Evolutionary conservation across 1,140 invertebrate species (phyloP), one percentile per base, ranked within the genome.

Genomic region (Pollicipes pollicipes): DNA sequence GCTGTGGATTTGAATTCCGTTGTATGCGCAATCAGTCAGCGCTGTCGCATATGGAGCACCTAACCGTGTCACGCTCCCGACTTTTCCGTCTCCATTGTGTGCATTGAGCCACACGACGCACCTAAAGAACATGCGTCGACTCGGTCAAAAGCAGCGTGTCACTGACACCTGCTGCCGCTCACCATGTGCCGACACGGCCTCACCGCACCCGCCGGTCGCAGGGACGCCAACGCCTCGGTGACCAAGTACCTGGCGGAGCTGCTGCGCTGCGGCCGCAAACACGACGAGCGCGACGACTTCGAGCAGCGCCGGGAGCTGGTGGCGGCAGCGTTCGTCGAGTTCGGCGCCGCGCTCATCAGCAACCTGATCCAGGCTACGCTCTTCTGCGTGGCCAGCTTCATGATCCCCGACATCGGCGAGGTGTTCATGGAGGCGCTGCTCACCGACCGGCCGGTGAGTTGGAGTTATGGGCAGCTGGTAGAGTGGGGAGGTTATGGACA

Each of bases 191-290:
- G n/a, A 2, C 29, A 29, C 10, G 16, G 32, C 67, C 26, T 72
- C 4, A 37, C 27, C 26, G n/a, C n/a, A 17, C n/a, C n/a, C n/a
- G n/a, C n/a, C n/a, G n/a, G n/a, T n/a, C 70, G 31, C 30, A 87
- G 89, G 78, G 96, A 98, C 76, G 96, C 96, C 10, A 97, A 96
- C 83, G 87, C 88, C 30, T 94, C 93, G 27, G 93, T 97, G 26
- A 95, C 95, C 88, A 95, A 95, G 83, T 95, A 94, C 79, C 88
- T 95, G 69, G 86, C 84, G 73, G 90, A 94, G 78, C 81, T 95
- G 32, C 79, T 95, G 17, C 84, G 87, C 71, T 84, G 84, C 76
- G 86, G 86, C 32, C 81, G 85, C 72, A 82, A 79, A 72, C 78
- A 80, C 66, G 82, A 85, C 72, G 83, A 83, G 6, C 69, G 68